Evolutionary conservation across 2,888 invertebrate species (phyloP).

Genomic region (Brachylomia viminalis): DNA sequence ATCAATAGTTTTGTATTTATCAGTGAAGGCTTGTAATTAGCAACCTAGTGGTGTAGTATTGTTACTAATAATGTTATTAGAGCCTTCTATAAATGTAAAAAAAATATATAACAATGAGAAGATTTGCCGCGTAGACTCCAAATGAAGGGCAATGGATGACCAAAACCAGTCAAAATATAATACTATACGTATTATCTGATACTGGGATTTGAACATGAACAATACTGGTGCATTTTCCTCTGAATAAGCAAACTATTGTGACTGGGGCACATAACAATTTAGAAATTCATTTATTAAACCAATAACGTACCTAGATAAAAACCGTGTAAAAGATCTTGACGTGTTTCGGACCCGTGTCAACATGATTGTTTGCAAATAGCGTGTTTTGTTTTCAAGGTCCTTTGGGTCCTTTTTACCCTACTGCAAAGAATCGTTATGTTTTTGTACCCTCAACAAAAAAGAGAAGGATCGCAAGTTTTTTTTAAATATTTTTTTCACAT

Average conservation of each 20-base stretch:
- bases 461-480: neutral
- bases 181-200: neutral
- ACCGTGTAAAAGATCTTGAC: constrained; percentile 9
- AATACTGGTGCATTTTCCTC: neutral
- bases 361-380: neutral
- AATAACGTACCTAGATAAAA: neutral
- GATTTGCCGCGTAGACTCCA: neutral
- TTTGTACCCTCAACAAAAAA: neutral
- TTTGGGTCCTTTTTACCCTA: neutral
- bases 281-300: neutral
- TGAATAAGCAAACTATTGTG: neutral
- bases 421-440: neutral
- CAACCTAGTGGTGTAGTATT: neutral
- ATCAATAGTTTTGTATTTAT: neutral
- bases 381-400: constrained; percentile 25
- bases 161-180: neutral
- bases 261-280: neutral
- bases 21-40: neutral
- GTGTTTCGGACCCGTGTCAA: constrained; percentile 34
- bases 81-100: neutral
- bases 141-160: neutral
- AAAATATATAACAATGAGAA: neutral
- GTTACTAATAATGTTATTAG: neutral
- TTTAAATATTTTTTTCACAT: neutral
- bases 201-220: neutral